phyloP scores from a whole-genome alignment of 1,140 invertebrate species.

The Cotesia chilonis region DNA sequence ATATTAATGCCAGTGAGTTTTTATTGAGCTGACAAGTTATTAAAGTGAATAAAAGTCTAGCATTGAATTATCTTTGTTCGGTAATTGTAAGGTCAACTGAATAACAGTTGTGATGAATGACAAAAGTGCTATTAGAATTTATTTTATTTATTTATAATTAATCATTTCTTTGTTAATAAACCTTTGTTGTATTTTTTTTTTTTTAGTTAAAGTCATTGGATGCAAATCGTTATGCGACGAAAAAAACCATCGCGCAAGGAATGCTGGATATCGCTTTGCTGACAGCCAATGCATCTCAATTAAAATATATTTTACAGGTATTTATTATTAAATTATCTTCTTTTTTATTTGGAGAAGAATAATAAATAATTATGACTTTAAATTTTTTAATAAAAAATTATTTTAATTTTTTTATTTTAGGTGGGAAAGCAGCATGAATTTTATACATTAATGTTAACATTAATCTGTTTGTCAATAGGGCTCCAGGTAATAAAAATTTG shows the following conservation, averaged over 20 bases:
- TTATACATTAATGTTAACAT: slow-evolving; percentile 80
- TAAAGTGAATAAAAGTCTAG: too few species aligned
- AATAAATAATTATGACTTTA: slow-evolving; percentile 16
- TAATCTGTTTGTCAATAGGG: slow-evolving; percentile 86
- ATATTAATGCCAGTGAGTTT: slow-evolving; percentile 5
- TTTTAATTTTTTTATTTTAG: slow-evolving; percentile 44
- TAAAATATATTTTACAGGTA: slow-evolving; percentile 83
- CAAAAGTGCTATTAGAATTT: too few species aligned
- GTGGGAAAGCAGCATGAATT: slow-evolving; percentile 84
- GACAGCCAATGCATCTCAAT: slow-evolving; percentile 86
- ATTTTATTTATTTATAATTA: not conserved
- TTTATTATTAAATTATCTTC: slow-evolving; percentile 10
- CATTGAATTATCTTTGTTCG: too few species aligned
- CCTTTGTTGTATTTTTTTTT: slow-evolving; percentile 21
- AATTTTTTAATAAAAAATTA: too few species aligned
- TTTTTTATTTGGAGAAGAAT: too few species aligned
- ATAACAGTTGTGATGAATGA: too few species aligned
- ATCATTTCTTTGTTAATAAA: not conserved
- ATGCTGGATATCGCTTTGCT: slow-evolving; percentile 77
- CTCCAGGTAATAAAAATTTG: slow-evolving; percentile 74
- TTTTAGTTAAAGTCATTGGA: slow-evolving; percentile 62
- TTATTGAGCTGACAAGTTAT: not conserved
- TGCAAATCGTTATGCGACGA: slow-evolving; percentile 72
- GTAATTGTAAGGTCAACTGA: too few species aligned
- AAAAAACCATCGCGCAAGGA: slow-evolving; percentile 73